A percentile compares a stretch with the other conserved stretches of the same genome.
phyloP scores from a whole-genome alignment of 2,888 invertebrate species.

The Nymphalis urticae region DNA sequence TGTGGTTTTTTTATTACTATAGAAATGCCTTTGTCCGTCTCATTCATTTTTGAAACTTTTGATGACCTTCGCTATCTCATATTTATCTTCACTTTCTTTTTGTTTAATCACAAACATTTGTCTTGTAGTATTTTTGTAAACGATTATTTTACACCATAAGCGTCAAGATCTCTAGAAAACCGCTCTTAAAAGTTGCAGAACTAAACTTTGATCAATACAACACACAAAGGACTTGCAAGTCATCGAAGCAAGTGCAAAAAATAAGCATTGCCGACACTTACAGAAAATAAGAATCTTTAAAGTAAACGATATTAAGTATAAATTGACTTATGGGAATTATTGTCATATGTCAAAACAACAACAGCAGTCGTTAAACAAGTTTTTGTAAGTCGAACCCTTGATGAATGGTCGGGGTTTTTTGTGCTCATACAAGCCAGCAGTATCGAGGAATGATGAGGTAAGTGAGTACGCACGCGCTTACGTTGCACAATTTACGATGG shows the following conservation, averaged over 20 bases:
- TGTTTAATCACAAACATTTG: neutral
- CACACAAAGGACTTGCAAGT: constrained; percentile 15
- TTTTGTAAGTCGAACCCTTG: constrained; percentile 42
- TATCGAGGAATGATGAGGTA: constrained; percentile 31
- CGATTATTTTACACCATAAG: constrained; percentile 5
- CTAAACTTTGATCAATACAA: constrained; percentile 18
- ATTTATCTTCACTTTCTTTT: too few relatives aligned
- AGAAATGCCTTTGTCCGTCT: neutral
- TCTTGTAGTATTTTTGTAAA: neutral
- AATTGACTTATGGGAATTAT: neutral
- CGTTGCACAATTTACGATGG: constrained; percentile 59
- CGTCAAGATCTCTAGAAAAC: neutral
- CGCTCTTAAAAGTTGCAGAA: constrained; percentile 14
- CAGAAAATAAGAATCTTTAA: neutral
- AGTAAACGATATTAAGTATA: neutral
- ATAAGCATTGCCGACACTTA: neutral
- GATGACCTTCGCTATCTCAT: neutral
- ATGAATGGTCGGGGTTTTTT: constrained; percentile 35
- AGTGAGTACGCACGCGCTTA: constrained; percentile 68
- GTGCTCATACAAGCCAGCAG: neutral
- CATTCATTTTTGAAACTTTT: neutral
- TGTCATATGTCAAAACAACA: constrained; percentile 4
- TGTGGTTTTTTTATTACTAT: too few relatives aligned
- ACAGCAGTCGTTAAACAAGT: neutral
- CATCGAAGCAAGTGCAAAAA: constrained; percentile 10